Evolutionary conservation across 2,888 invertebrate species (phyloP).

Genomic region (Polietes domitor): DNA sequence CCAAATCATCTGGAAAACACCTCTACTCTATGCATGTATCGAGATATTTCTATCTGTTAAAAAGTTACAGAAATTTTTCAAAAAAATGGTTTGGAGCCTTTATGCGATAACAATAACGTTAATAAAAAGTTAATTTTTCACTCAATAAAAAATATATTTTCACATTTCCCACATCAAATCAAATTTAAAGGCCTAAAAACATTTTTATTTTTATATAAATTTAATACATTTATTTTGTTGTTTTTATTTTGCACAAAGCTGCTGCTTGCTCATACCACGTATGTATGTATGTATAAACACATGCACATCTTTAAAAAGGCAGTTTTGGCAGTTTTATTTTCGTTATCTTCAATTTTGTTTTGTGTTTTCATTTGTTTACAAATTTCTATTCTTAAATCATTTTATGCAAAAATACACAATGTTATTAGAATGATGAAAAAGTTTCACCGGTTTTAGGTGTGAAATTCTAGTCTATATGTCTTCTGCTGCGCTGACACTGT

Average conservation of each 20-base stretch:
- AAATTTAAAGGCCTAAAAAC: too few relatives aligned
- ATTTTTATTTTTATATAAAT: background rate
- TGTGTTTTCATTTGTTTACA: slow-evolving; percentile 50
- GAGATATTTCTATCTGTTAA: too few relatives aligned
- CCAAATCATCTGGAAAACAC: too few relatives aligned
- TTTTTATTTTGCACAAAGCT: background rate
- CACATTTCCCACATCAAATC: too few relatives aligned
- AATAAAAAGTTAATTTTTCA: too few relatives aligned
- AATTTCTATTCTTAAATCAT: background rate
- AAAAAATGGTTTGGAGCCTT: too few relatives aligned
- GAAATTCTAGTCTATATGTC: background rate
- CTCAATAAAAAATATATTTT: too few relatives aligned
- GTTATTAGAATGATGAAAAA: background rate
- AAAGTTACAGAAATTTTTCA: too few relatives aligned
- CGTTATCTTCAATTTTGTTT: slow-evolving; percentile 34
- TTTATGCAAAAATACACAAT: background rate
- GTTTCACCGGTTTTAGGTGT: background rate
- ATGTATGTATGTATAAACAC: background rate
- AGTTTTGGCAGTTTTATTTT: background rate
- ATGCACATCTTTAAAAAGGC: background rate
- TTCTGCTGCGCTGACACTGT: too few relatives aligned
- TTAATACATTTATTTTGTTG: background rate
- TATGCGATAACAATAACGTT: too few relatives aligned
- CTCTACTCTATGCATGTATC: too few relatives aligned
- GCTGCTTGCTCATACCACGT: background rate